Evolutionary conservation across 2,113 vertebrate genomes (phyloP).

Genomic region (Tetraodon nigroviridis): DNA sequence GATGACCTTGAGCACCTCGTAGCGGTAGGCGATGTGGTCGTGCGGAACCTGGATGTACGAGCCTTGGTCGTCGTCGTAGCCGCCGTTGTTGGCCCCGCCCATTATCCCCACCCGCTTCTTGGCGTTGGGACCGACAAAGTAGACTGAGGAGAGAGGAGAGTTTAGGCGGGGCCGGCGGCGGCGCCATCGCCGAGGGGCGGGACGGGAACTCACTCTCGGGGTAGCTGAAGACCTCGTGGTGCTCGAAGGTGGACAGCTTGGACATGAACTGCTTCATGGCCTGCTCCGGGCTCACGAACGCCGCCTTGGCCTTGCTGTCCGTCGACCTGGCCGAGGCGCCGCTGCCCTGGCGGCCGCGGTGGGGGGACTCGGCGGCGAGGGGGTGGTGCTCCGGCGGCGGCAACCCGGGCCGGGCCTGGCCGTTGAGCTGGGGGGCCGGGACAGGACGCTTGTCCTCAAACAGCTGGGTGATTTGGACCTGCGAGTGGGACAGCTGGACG

Average conservation of each 20-base stretch:
- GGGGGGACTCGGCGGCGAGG: slow-evolving; percentile 70
- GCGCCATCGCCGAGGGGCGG: no score
- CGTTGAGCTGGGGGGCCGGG: slow-evolving; percentile 90
- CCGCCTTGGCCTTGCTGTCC: slow-evolving; percentile 75
- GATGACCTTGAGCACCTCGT: slow-evolving; percentile 97
- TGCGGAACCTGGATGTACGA: slow-evolving; percentile 96
- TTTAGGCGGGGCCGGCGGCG: no score
- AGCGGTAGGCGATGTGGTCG: slow-evolving; percentile 93
- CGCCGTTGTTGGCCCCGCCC: slow-evolving; percentile 90
- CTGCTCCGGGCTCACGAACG: slow-evolving; percentile 83
- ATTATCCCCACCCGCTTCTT: slow-evolving; percentile 92
- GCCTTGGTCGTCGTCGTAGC: slow-evolving; percentile 96
- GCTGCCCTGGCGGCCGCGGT: slow-evolving; percentile 83
- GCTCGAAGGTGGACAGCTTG: slow-evolving; percentile 90
- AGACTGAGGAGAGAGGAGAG: slow-evolving; percentile 61
- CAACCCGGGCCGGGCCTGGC: slow-evolving; percentile 82
- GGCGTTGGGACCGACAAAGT: slow-evolving; percentile 90
- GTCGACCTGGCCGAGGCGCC: slow-evolving; percentile 85
- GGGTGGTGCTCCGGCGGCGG: slow-evolving; percentile 81
- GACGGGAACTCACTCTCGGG: slow-evolving; percentile 71
- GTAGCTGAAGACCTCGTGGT: slow-evolving; percentile 93
- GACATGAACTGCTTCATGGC: slow-evolving; percentile 97
- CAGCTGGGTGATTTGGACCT: slow-evolving; percentile 87
- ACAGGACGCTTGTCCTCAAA: slow-evolving; percentile 92
- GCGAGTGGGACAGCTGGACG: slow-evolving; percentile 59